Evolutionary conservation across 2,113 vertebrate species (phyloP).

Genomic region (Oncorhynchus masou): DNA sequence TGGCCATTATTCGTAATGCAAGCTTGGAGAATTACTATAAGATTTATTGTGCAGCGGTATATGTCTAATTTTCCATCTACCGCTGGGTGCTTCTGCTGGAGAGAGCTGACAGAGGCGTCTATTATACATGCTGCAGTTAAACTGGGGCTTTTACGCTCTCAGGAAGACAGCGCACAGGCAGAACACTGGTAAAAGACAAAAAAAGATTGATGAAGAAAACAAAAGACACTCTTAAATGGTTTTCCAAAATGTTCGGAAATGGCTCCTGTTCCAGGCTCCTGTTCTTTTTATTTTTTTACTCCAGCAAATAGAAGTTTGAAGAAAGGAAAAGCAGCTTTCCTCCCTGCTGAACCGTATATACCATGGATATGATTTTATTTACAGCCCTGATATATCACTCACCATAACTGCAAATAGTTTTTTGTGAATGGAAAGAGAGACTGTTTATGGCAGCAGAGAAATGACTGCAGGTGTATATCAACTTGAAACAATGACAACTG

Average conservation of each 20-base stretch:
- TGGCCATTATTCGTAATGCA: constrained; percentile 68
- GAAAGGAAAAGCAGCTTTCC: constrained; percentile 22
- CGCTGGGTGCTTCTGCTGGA: constrained; percentile 69
- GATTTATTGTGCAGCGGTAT: constrained; percentile 77
- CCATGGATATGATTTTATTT: background rate
- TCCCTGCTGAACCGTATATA: background rate
- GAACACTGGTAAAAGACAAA: constrained; percentile 58
- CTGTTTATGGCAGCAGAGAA: background rate
- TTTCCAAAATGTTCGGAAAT: constrained; percentile 60
- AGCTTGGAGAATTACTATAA: constrained; percentile 77
- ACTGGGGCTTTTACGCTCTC: constrained; percentile 65
- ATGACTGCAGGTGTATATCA: background rate
- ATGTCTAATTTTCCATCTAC: constrained; percentile 81
- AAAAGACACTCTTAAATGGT: constrained; percentile 51
- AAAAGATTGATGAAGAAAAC: constrained; percentile 68
- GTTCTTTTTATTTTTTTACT: background rate
- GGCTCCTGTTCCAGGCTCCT: constrained; percentile 31
- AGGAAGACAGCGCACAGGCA: constrained; percentile 61
- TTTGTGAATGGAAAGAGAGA: background rate
- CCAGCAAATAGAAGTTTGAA: constrained; percentile 28
- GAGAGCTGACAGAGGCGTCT: constrained; percentile 70
- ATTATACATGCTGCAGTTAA: constrained; percentile 71
- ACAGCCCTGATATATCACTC: background rate
- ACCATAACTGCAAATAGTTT: background rate
- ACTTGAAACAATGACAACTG: background rate